Evolutionary conservation across 1,140 invertebrate genomes (phyloP).

Genomic region (Drosophila gunungcola): DNA sequence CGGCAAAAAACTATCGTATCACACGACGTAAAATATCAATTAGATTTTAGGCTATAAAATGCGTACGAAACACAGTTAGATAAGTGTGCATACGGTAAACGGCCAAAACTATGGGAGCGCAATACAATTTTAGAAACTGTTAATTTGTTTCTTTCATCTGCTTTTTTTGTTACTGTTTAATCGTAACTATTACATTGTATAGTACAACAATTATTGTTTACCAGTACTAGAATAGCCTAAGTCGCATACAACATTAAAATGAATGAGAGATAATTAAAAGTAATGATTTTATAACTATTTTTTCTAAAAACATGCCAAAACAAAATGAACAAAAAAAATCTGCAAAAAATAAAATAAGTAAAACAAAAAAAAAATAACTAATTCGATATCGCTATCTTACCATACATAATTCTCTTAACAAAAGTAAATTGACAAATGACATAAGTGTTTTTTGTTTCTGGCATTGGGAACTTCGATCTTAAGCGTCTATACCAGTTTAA

Average conservation of each 20-base stretch:
- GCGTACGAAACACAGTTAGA: conserved; percentile 55
- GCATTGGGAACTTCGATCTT: no score
- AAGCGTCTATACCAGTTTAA: no score
- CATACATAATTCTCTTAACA: no score
- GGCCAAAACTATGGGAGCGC: conserved; percentile 13
- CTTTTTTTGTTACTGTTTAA: conserved; percentile 67
- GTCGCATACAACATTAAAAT: conserved; percentile 37
- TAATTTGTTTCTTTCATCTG: conserved; percentile 68
- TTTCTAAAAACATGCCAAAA: conserved; percentile 19
- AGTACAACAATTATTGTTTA: conserved; percentile 71
- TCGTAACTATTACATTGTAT: conserved; percentile 69
- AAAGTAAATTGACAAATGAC: no score
- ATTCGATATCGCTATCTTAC: no score
- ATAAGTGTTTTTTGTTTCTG: no score
- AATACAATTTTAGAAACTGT: conserved; percentile 40
- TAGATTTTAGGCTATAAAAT: conserved; percentile 61
- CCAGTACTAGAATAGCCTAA: conserved; percentile 64
- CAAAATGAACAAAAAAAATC: not conserved
- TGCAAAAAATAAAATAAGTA: no score
- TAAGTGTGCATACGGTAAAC: conserved; percentile 2
- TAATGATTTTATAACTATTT: conserved; percentile 23
- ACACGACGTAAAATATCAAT: conserved; percentile 43
- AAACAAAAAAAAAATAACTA: no score
- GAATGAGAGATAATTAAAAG: conserved; percentile 5
- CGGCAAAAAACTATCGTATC: conserved; percentile 58